A percentile compares a stretch with the other conserved stretches of the same genome.
Evolutionary conservation across 2,113 vertebrate species (phyloP).

Genomic region (Syngnathus typhle): DNA sequence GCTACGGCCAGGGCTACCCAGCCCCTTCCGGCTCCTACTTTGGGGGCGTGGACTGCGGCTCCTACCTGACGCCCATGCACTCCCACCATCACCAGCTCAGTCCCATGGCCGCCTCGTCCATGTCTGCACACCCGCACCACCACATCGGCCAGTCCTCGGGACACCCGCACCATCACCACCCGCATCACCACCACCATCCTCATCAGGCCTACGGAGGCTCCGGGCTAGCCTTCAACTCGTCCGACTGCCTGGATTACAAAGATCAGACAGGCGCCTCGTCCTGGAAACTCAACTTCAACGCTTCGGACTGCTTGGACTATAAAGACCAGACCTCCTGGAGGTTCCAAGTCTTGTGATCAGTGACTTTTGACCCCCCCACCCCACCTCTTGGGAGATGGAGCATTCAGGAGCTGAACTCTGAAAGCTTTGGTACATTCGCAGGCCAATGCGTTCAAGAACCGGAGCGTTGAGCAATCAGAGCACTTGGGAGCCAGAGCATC

Average conservation of each 20-base stretch:
- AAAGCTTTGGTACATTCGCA: background rate
- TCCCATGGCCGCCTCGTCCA: conserved; percentile 4
- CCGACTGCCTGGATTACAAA: conserved; percentile 99
- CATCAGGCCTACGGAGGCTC: conserved; percentile 85
- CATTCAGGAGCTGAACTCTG: background rate
- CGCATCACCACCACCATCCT: conserved; percentile 91
- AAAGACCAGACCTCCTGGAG: conserved; percentile 98
- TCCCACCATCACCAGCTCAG: conserved; percentile 83
- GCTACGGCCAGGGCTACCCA: conserved; percentile 89
- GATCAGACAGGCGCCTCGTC: conserved; percentile 83
- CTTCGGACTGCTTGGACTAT: conserved; percentile 98
- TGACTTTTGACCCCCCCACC: conserved; percentile 7
- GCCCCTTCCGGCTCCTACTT: conserved; percentile 88
- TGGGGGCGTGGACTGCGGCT: conserved; percentile 90
- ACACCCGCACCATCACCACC: conserved; percentile 86
- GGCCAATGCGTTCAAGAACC: background rate
- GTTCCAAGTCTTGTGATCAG: conserved; percentile 96
- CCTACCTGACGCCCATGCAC: conserved; percentile 95
- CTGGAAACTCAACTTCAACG: conserved; percentile 99
- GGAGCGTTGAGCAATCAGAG: background rate
- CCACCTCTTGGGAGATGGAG: background rate
- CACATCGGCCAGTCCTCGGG: conserved; percentile 86
- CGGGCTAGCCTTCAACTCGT: conserved; percentile 88
- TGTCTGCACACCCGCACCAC: conserved; percentile 78
- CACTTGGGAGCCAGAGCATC: background rate